A percentile compares a stretch with the other conserved stretches of the same genome.
These are phyloP conservation scores for Volucella inanis DNA, from an alignment of 2,888 invertebrate species.

Conservation along the genomic window DNA sequence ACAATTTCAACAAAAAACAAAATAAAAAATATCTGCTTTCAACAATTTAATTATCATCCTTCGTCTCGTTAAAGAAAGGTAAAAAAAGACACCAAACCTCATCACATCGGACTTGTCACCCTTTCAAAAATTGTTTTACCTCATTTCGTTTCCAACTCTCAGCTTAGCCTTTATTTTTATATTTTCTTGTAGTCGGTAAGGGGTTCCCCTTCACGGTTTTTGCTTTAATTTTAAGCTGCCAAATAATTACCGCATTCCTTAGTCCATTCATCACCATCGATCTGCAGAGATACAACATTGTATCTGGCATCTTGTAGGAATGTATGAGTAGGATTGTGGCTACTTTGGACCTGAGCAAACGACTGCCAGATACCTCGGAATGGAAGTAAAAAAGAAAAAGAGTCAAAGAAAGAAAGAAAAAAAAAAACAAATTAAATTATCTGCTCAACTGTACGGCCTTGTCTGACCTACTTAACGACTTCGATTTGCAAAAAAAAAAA, in stretches of 20 bases:
- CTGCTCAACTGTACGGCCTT: slow-evolving; percentile 78
- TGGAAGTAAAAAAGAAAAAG: slow-evolving; percentile 1
- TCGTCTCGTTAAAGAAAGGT: slow-evolving; percentile 40
- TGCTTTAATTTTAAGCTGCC: slow-evolving; percentile 55
- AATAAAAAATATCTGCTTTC: slow-evolving; percentile 45
- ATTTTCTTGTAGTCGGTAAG: not conserved
- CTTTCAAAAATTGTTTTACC: slow-evolving; percentile 36
- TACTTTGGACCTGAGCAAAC: slow-evolving; percentile 10
- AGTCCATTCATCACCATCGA: slow-evolving; percentile 69
- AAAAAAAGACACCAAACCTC: slow-evolving; percentile 12
- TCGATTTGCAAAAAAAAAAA: slow-evolving; percentile 68
- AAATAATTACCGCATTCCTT: slow-evolving; percentile 72
- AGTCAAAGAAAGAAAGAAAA: slow-evolving; percentile 19
- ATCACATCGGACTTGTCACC: slow-evolving; percentile 63
- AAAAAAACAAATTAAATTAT: slow-evolving; percentile 71
- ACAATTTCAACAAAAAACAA: slow-evolving; percentile 1
- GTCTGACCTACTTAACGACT: slow-evolving; percentile 81
- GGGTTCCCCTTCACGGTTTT: not conserved
- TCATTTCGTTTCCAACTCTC: slow-evolving; percentile 22
- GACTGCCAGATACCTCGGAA: slow-evolving; percentile 38
- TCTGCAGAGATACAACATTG: slow-evolving; percentile 36
- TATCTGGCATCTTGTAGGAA: not conserved
- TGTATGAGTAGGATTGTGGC: too few species aligned
- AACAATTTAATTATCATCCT: slow-evolving; percentile 73
- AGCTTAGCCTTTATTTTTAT: not conserved